These are phyloP conservation scores for Umimayanthus kanabou DNA, from an alignment of 92 coral and sea anemone species.

Conservation along the genomic window DNA sequence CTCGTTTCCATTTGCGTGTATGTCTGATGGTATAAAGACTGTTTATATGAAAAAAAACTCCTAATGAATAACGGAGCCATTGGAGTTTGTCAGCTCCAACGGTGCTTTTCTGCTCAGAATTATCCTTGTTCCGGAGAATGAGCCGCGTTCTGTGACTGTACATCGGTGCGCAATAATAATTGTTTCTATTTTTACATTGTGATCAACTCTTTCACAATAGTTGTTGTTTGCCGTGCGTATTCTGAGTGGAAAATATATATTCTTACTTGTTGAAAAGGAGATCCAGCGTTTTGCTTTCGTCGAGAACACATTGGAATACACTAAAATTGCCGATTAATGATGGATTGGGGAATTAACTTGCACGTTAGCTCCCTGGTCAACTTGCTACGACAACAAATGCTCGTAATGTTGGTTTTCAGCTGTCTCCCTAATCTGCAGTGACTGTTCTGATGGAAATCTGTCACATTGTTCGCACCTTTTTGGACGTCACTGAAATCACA, in stretches of 20 bases:
- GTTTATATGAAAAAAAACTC: neutral
- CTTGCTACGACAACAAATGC: neutral
- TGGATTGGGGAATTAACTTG: neutral
- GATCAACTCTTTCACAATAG: neutral
- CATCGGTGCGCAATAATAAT: neutral
- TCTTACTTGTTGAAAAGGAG: neutral
- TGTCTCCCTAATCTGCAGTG: neutral
- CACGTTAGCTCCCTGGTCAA: neutral
- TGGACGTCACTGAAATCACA: neutral
- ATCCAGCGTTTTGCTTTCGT: neutral
- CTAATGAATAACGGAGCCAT: neutral
- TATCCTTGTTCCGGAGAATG: neutral
- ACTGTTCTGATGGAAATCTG: constrained; percentile 11
- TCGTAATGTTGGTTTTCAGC: neutral
- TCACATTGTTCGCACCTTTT: neutral
- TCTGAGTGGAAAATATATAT: no score
- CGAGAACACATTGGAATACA: neutral
- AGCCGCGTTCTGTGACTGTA: neutral
- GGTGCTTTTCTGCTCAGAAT: neutral
- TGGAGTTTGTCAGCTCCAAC: neutral
- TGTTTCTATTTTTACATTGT: neutral
- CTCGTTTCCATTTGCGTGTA: neutral
- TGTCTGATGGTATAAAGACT: neutral
- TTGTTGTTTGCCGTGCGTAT: neutral
- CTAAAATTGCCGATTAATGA: neutral